These are phyloP conservation scores for Papilio gigon DNA, from an alignment of 2,888 invertebrate species.

Conservation along the genomic window DNA sequence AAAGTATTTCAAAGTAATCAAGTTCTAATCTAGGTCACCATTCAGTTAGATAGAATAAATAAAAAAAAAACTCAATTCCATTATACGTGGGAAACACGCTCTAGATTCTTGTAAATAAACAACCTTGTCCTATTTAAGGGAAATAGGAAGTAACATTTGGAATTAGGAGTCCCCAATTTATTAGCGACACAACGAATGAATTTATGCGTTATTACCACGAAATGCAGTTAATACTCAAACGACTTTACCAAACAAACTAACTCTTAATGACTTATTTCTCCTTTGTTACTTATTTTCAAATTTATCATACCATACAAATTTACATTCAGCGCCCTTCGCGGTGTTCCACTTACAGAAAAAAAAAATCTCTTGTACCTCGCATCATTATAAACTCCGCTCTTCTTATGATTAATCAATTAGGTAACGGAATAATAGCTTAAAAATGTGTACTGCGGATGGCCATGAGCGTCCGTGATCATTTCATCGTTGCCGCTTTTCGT, in stretches of 20 bases:
- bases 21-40: conserved; percentile 23
- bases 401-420: no score
- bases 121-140: conserved; percentile 24
- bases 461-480: no score
- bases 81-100: conserved; percentile 18
- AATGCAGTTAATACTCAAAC: not conserved
- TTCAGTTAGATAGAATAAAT: not conserved
- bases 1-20: conserved; percentile 3
- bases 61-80: conserved; percentile 15
- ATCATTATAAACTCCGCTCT: no score
- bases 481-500: no score
- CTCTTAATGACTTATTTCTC: not conserved
- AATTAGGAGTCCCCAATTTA: conserved; percentile 15
- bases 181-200: not conserved
- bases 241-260: not conserved
- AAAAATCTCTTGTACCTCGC: no score
- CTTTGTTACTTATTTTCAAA: not conserved
- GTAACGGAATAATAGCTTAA: no score
- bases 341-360: no score
- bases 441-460: no score
- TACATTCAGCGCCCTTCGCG: no score
- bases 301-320: not conserved
- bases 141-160: conserved; percentile 9
- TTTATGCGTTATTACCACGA: conserved; percentile 4
- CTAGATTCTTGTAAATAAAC: conserved; percentile 16